A percentile compares a stretch with the other conserved stretches of the same genome.
phyloP scores from a whole-genome alignment of 2,113 vertebrate genomes.

The Daphoenositta chrysoptera region DNA sequence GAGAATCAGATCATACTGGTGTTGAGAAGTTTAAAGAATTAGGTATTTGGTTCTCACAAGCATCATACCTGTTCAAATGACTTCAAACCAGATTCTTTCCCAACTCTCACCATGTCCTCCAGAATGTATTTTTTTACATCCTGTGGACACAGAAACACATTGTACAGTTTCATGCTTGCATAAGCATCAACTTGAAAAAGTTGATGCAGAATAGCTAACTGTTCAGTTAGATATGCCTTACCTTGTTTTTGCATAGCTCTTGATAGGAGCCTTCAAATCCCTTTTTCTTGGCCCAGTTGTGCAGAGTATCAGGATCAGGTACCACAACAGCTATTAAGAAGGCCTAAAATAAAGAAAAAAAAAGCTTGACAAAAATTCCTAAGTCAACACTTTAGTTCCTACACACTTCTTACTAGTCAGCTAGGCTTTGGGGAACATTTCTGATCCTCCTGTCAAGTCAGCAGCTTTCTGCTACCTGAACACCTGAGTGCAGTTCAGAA shows the following conservation, averaged over 20 bases:
- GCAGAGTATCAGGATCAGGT: slow-evolving; percentile 84
- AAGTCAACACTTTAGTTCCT: not conserved
- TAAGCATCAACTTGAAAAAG: not conserved
- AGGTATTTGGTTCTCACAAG: not conserved
- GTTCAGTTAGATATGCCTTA: not conserved
- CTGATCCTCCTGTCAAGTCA: not conserved
- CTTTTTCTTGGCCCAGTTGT: slow-evolving; percentile 83
- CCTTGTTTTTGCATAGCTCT: slow-evolving; percentile 88
- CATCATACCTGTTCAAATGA: slow-evolving; percentile 92
- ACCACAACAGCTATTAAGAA: slow-evolving; percentile 90
- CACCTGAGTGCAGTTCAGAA: not conserved
- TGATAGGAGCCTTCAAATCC: slow-evolving; percentile 82
- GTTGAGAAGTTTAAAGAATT: not conserved
- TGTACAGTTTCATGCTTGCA: not conserved
- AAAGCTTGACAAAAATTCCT: not conserved
- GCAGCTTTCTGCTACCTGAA: not conserved
- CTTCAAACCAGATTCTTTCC: slow-evolving; percentile 90
- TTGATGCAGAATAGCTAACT: not conserved
- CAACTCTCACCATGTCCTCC: slow-evolving; percentile 84
- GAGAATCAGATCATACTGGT: too few species aligned
- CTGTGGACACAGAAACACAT: slow-evolving; percentile 61
- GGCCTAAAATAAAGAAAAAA: slow-evolving; percentile 66
- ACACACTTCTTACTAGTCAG: not conserved
- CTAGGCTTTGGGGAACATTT: not conserved
- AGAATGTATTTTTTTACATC: slow-evolving; percentile 85